These are phyloP conservation scores for Diorhabda carinulata DNA, from an alignment of 1,140 invertebrate species.

Conservation along the genomic window DNA sequence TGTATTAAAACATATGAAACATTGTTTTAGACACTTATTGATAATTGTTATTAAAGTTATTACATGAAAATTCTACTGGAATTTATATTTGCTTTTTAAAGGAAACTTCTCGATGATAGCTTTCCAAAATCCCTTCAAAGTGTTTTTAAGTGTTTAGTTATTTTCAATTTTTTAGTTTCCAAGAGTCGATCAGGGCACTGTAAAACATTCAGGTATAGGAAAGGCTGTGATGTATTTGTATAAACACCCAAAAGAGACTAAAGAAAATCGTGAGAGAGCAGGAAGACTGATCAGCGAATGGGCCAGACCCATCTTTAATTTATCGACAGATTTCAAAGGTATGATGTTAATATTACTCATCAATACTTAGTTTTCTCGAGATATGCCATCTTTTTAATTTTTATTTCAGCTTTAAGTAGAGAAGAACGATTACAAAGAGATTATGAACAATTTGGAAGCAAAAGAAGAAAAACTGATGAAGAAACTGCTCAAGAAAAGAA, in stretches of 20 bases:
- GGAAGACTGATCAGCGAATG: constrained; percentile 94
- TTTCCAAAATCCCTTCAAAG: not conserved
- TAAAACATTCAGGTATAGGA: constrained; percentile 94
- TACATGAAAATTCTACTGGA: too few relatives aligned
- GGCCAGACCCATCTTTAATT: constrained; percentile 94
- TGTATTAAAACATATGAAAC: too few relatives aligned
- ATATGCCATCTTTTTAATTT: not conserved
- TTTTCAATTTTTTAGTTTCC: constrained; percentile 73
- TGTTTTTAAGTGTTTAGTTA: not conserved
- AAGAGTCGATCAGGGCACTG: constrained; percentile 76
- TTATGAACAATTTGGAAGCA: constrained; percentile 74
- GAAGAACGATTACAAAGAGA: constrained; percentile 89
- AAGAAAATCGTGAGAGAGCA: constrained; percentile 86
- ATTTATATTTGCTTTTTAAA: not conserved
- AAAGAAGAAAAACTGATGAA: constrained; percentile 56
- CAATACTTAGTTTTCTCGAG: too few relatives aligned
- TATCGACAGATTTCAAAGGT: constrained; percentile 91
- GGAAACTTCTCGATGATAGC: not conserved
- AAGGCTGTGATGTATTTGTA: constrained; percentile 99
- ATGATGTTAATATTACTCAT: not conserved
- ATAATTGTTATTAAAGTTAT: too few relatives aligned
- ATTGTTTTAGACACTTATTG: too few relatives aligned
- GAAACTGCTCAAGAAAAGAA: constrained; percentile 55
- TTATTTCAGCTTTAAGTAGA: constrained; percentile 63
- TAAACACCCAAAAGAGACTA: constrained; percentile 97